Conservation (phyloP, 2,888 invertebrate genomes). For the Tetragonisca angustula region DNA sequence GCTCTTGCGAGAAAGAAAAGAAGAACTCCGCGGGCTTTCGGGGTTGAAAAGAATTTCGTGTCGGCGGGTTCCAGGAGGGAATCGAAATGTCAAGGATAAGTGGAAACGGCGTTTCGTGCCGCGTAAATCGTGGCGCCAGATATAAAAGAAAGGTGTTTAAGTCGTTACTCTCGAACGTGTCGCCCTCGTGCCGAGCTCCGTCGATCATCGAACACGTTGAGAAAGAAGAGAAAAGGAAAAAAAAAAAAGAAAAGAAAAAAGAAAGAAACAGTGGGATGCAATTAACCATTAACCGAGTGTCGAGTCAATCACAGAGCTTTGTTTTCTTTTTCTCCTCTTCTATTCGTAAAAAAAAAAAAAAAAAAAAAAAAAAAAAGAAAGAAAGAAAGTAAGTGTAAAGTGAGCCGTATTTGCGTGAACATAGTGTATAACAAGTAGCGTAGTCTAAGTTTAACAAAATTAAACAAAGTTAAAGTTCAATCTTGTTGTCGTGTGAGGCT, state of each 20-base stretch:
- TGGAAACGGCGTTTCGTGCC: neutral
- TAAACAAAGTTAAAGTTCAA: no score
- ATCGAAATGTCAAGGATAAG: neutral
- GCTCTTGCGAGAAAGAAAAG: neutral
- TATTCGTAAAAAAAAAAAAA: no score
- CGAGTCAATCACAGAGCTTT: no score
- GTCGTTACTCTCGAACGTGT: neutral
- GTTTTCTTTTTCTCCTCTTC: no score
- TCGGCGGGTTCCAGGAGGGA: neutral
- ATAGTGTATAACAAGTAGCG: neutral
- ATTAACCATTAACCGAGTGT: neutral
- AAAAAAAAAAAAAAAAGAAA: no score
- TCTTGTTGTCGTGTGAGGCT: neutral
- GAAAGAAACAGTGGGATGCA: neutral
- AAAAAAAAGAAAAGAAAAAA: neutral
- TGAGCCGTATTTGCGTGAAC: constrained; percentile 8
- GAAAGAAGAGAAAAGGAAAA: no score
- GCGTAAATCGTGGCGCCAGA: neutral
- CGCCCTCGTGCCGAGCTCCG: no score
- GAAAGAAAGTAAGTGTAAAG: neutral
- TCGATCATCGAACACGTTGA: neutral
- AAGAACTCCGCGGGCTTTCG: neutral
- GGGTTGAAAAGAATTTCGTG: neutral
- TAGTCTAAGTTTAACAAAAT: no score
- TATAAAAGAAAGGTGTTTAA: neutral